These are phyloP conservation scores for Drosophila pseudotakahashii DNA, from an alignment of 2,888 invertebrate genomes.

Conservation along the genomic window DNA sequence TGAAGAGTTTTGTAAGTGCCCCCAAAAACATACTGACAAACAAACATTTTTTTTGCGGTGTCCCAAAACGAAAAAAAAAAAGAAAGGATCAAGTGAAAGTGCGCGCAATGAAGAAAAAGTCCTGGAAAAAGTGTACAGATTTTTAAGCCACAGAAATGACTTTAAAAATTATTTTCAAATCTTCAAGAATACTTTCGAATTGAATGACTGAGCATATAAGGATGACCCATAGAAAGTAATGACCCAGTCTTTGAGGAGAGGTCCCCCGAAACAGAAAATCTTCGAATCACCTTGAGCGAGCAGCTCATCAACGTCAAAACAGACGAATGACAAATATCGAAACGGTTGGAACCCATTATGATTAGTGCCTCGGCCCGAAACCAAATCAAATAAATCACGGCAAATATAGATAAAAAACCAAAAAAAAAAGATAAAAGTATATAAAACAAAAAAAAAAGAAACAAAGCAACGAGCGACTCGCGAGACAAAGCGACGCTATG, in stretches of 20 bases:
- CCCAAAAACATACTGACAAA: neutral
- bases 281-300: conserved; percentile 19
- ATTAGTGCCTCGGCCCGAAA: conserved; percentile 37
- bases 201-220: too few relatives aligned
- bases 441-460: neutral
- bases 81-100: conserved; percentile 33
- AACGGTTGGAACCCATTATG: conserved; percentile 45
- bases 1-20: conserved; percentile 81
- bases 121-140: neutral
- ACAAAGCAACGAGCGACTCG: conserved; percentile 21
- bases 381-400: conserved; percentile 54
- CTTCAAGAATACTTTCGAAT: too few relatives aligned
- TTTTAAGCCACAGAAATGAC: neutral
- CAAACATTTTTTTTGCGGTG: conserved; percentile 25
- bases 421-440: neutral
- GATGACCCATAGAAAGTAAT: neutral
- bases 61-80: neutral
- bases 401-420: conserved; percentile 20
- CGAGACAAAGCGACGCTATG: conserved; percentile 55
- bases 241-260: conserved; percentile 1
- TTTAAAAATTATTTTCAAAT: neutral
- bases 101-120: neutral
- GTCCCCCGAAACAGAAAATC: neutral
- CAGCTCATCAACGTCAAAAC: conserved; percentile 13
- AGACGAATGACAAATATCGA: conserved; percentile 46